phyloP scores from a whole-genome alignment of 2,888 invertebrate genomes.

The Phengaris alcon region DNA sequence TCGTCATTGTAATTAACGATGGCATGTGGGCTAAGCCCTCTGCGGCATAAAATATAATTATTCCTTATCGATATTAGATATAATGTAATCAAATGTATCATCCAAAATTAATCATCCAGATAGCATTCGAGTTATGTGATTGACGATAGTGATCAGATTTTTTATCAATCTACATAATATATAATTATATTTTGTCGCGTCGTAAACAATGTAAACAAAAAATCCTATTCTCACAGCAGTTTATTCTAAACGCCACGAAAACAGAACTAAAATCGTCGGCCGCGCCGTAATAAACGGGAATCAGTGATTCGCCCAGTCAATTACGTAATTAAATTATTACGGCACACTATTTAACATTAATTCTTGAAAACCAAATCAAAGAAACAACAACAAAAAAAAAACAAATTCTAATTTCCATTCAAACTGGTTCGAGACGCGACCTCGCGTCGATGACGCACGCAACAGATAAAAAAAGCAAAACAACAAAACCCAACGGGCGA shows the following conservation, averaged over 20 bases:
- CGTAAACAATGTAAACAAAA: slow-evolving; percentile 9
- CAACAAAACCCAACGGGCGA: slow-evolving; percentile 36
- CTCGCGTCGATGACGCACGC: slow-evolving; percentile 17
- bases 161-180: background rate
- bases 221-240: slow-evolving; percentile 38
- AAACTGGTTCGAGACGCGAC: background rate
- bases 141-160: background rate
- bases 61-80: background rate
- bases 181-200: background rate
- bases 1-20: too few species aligned
- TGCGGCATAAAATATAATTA: background rate
- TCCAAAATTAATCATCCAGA: background rate
- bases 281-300: slow-evolving; percentile 50
- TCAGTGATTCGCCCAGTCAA: slow-evolving; percentile 42
- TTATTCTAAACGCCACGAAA: slow-evolving; percentile 39
- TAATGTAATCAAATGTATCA: background rate
- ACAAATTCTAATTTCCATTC: slow-evolving; percentile 8
- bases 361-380: background rate
- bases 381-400: slow-evolving; percentile 23
- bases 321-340: slow-evolving; percentile 15
- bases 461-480: slow-evolving; percentile 32
- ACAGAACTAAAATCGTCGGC: slow-evolving; percentile 40
- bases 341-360: slow-evolving; percentile 1
- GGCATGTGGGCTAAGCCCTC: background rate
- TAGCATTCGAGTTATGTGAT: background rate